Evolutionary conservation across 2,113 vertebrate species (phyloP), one percentile per base, ranked within the genome.

Genomic region (Larimichthys polyactis): DNA sequence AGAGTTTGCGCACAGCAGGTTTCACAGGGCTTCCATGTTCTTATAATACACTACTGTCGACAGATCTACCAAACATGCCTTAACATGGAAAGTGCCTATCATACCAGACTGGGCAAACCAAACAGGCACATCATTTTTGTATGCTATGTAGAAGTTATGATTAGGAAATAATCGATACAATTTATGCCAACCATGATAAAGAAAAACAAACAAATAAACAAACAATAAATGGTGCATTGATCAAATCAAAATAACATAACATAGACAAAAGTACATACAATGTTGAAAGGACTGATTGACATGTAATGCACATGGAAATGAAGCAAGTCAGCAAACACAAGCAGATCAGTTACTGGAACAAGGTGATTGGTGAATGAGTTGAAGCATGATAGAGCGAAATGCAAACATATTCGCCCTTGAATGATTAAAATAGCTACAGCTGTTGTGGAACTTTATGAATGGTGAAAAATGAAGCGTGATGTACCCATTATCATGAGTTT

Each of bases 81-180:
- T n/a, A 5, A 71, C 52, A 52, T 51, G 17, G 12, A 54, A 51
- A 73, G 3, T 57, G 22, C 49, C 2, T 9, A 8, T 3, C 48
- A 77, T 59, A 71, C 14, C 64, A 36, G 46, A 58, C 20, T 40
- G 14, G 40, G n/a, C 14, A 44, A 72, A 16, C 67, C n/a, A 69
- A 71, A 40, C 51, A 87, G 75, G 81, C 72, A 86, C 78, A 80
- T 51, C 5, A 43, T 69, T 27, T 74, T 16, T 77, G 16, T 22
- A 29, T 55, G 55, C 66, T 66, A 69, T 52, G 55, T 72, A 59
- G 43, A 59, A 43, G 29, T 78, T 64, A 60, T 75, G 40, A 55
- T 29, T 75, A 4, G 57, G 40, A 82, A 72, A 52, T 9, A 40
- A 60, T 51, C 17, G 24, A 64, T 27, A 46, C 36, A 77, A 24